Base-by-base conservation (phyloP, 2,888 invertebrate species). In the Nephrotoma appendiculata region DNA sequence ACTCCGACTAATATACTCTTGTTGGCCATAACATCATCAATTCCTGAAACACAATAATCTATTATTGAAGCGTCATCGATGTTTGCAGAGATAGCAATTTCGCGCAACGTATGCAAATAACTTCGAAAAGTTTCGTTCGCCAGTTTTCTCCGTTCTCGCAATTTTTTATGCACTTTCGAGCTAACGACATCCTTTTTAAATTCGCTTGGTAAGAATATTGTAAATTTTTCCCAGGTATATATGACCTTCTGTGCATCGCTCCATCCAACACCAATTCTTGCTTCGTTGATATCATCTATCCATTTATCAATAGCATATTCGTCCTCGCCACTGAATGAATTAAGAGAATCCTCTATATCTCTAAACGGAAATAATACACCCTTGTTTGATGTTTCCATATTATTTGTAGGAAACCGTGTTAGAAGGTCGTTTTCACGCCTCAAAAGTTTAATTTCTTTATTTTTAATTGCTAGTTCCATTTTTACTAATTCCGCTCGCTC, bases 1-100 rank as follows among this genome's bases (percentile, higher is more conserved):
- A 87, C 86, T 9, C 42, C 85, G 45, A 87, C 87, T 43, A 87
- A 44, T 5, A 87, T 42, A 9, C 86, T 84, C 87, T 88, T 88
- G 12, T 88, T 85, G 84, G 87, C 85, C 6, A 71, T 83, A 1
- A 52, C 15, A 0, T 84, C 87, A 9, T 4, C 1, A 83, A 88
- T 86, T 9, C 86, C 87, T 1, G 86, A 41, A 5, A 87, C 57
- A 41, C 85, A 84, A 11, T 87, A n/a, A 87, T 9, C 44, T 31
- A 83, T 86, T 42, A 84, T 41, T 6, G 84, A 31, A 41, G 41
- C 84, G 12, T 84, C 41, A 41, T 41, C 84, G n/a, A 84, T 84
- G 12, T 41, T 41, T 41, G 5, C 84, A 84, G 2, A 9, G 5
- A 41, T 5, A 3, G 9, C 84, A 5, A 84, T 19, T 19, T 19